Percentiles rank a stretch among this genome's conserved stretches.
Conservation (phyloP, 2,888 invertebrate genomes). For the Netelia fuscicornis region DNA sequence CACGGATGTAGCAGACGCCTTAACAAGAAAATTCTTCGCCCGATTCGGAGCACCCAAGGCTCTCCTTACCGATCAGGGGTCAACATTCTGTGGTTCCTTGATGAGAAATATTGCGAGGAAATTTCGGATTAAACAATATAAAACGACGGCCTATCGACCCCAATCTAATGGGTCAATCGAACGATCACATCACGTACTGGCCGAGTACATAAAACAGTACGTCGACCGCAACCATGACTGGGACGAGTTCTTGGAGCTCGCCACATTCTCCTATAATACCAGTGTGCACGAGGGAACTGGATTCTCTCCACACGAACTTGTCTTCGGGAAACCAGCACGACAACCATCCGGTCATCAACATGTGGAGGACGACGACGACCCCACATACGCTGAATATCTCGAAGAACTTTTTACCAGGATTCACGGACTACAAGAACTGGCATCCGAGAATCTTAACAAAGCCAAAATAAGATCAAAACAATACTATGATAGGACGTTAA, state of each 20-base stretch:
- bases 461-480: constrained; percentile 61
- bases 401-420: background rate
- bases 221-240: constrained; percentile 31
- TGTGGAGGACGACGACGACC: background rate
- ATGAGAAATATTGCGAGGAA: constrained; percentile 63
- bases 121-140: constrained; percentile 62
- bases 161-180: constrained; percentile 60
- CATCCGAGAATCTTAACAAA: constrained; percentile 45
- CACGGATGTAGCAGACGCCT: constrained; percentile 3
- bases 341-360: constrained; percentile 1
- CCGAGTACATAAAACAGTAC: constrained; percentile 62
- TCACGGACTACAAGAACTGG: constrained; percentile 38
- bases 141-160: constrained; percentile 36
- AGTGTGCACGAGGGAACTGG: constrained; percentile 48
- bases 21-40: constrained; percentile 25
- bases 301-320: constrained; percentile 49
- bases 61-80: constrained; percentile 42
- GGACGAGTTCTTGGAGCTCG: constrained; percentile 52
- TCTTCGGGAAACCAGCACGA: constrained; percentile 52
- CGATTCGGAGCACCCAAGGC: constrained; percentile 37
- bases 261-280: constrained; percentile 56
- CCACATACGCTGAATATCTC: constrained; percentile 55
- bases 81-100: constrained; percentile 64
- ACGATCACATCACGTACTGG: constrained; percentile 47
- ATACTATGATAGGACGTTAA: constrained; percentile 56